Percentiles rank a stretch among this genome's conserved stretches.
Conservation (phyloP, 2,888 invertebrate genomes). For the Drosophila picticornis region DNA sequence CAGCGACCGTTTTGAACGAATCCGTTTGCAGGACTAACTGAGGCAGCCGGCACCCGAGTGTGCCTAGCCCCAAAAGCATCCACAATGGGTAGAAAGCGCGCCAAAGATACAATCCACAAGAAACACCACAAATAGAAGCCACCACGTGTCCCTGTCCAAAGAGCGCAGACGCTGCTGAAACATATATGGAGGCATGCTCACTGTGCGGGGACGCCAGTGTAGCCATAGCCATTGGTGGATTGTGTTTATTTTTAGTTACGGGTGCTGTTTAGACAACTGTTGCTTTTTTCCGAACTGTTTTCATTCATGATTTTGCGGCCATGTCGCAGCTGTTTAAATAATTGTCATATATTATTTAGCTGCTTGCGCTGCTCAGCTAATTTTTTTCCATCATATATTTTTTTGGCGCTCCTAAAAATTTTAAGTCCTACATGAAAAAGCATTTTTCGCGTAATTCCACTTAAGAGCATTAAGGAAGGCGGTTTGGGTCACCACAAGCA, state of each 20-base stretch:
- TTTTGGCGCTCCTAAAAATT: background rate
- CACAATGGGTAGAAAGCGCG: constrained; percentile 56
- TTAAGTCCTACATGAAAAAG: background rate
- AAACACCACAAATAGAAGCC: constrained; percentile 41
- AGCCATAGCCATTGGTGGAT: constrained; percentile 7
- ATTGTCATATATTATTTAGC: constrained; percentile 6
- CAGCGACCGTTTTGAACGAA: constrained; percentile 64
- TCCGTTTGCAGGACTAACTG: constrained; percentile 73
- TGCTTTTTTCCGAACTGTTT: constrained; percentile 34
- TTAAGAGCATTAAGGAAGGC: background rate
- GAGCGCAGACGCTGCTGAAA: constrained; percentile 32
- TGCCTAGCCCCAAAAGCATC: constrained; percentile 31
- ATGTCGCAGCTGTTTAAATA: constrained; percentile 17
- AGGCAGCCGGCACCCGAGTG: constrained; percentile 47
- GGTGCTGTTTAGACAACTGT: constrained; percentile 41
- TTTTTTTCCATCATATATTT: background rate
- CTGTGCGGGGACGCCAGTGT: constrained; percentile 9
- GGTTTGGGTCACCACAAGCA: constrained; percentile 31
- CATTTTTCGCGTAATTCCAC: constrained; percentile 10
- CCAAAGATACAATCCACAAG: constrained; percentile 42
- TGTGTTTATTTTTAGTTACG: constrained; percentile 17
- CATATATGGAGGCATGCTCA: background rate
- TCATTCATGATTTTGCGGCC: constrained; percentile 43
- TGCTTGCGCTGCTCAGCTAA: constrained; percentile 8
- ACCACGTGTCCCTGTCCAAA: constrained; percentile 57